Evolutionary conservation across 2,113 vertebrate species (phyloP), one percentile per base, ranked within the genome.

Genomic region (Perccottus glenii): DNA sequence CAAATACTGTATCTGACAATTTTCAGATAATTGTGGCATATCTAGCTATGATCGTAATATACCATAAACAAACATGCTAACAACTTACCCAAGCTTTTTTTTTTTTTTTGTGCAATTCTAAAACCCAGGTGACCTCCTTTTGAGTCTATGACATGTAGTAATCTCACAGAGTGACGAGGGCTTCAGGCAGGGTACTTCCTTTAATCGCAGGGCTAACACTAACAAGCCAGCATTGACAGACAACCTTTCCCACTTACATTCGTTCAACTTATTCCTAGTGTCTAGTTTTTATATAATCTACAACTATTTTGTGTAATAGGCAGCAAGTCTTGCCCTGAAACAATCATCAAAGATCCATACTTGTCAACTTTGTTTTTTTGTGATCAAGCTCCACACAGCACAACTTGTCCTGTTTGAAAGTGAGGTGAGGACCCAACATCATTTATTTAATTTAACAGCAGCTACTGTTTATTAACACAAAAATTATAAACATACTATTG

Each of bases 321-420:
- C 36, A 36, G 38, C 7, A 61, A 36, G 51, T 42, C 12, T 19
- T n/a, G n/a, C 56, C 15, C n/a, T 9, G 43, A 64, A 48, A 60
- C 10, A 68, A 11, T 11, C 67, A 11, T 36, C 27, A 5, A 59
- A 68, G 60, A 53, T 43, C 58, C 48, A 55, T 5, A 2, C 42
- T 67, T 40, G 35, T 66, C 74, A 56, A 32, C 36, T 11, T 55
- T 44, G 64, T 68, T 53, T 63, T 58, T 35, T 46, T 15, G 50
- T 65, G 65, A 77, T 70, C 52, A 67, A 70, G 65, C 64, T 44
- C 0, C 19, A 16, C 58, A 7, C 51, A 9, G 51, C 45, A 32
- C 42, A 15, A 44, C 64, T 5, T 58, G 59, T 43, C 12, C 52
- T 57, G 40, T 68, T 49, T 48, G 52, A 35, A 11, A 2, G 38